Evolutionary conservation across 1,140 invertebrate species (phyloP), one percentile per base, ranked within the genome.

Genomic region (Maniola jurtina): DNA sequence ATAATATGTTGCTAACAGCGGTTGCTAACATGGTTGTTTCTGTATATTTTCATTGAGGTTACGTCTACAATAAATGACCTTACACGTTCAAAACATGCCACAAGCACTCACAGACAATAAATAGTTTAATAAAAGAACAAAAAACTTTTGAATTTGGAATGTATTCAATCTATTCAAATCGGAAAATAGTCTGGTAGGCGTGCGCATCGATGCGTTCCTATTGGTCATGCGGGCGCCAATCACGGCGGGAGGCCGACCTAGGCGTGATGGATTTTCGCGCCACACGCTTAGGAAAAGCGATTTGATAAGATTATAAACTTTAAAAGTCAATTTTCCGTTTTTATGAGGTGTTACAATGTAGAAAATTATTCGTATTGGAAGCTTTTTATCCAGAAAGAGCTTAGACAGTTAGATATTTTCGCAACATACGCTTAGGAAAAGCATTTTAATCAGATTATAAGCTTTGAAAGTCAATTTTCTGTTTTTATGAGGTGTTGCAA

Each of bases 121-220:
- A n/a, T 55, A 34, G 16, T 55, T n/a, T 55, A 16, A 38, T 14
- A 57, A 34, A 38, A 57, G 35, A 38, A 34, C 36, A 63, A 9
- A 56, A 45, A 35, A 14, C 6, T 56, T 63, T 63, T 63, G 61
- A 63, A 63, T 63, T 63, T 61, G 47, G 47, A 61, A 34, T n/a
- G 42, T 45, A 45, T 45, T 55, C 38, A 45, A 56, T 66, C 50
- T 61, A 66, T 61, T 66, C 52, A 66, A 61, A 83, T 86, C 83
- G 78, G 76, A 83, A 89, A 86, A 84, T 84, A 81, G 78, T 78
- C 75, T 64, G 76, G 79, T 82, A 79, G 87, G 87, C 87, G 87
- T 87, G 77, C 73, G 69, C 75, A 68, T 69, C 56, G 71, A 81
- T 76, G 73, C 77, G 66, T 67, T 68, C 45, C 80, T 78, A 88